phyloP scores from a whole-genome alignment of 2,113 vertebrate genomes.

The Odobenus rosmarus region DNA sequence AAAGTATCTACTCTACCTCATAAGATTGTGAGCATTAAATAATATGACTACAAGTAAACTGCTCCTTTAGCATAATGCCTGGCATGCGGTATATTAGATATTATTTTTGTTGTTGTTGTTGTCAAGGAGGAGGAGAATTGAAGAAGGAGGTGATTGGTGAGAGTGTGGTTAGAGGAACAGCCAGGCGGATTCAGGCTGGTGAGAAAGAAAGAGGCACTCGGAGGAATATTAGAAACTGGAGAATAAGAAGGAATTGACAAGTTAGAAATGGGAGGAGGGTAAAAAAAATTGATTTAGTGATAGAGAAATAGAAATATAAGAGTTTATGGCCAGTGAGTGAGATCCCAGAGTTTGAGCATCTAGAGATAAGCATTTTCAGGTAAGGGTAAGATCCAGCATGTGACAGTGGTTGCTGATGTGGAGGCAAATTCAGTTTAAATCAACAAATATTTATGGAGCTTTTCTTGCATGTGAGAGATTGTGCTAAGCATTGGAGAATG shows the following conservation, averaged over 20 bases:
- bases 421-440: background rate
- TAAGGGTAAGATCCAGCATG: background rate
- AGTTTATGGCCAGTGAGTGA: background rate
- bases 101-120: background rate
- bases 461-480: background rate
- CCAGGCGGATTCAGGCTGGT: background rate
- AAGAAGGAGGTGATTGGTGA: background rate
- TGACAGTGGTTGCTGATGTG: background rate
- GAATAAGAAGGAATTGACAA: background rate
- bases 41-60: background rate
- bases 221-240: slow-evolving; percentile 29
- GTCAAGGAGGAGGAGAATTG: background rate
- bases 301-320: background rate
- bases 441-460: background rate
- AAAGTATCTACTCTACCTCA: background rate
- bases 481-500: background rate
- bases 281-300: background rate
- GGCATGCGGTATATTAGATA: background rate
- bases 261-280: background rate
- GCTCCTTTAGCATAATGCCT: background rate
- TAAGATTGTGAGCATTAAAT: background rate
- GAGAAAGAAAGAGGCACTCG: background rate
- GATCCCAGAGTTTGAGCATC: background rate
- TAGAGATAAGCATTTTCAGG: background rate
- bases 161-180: background rate